phyloP scores from a whole-genome alignment of 2,797 vertebrate species.

The Myotis planiceps region DNA sequence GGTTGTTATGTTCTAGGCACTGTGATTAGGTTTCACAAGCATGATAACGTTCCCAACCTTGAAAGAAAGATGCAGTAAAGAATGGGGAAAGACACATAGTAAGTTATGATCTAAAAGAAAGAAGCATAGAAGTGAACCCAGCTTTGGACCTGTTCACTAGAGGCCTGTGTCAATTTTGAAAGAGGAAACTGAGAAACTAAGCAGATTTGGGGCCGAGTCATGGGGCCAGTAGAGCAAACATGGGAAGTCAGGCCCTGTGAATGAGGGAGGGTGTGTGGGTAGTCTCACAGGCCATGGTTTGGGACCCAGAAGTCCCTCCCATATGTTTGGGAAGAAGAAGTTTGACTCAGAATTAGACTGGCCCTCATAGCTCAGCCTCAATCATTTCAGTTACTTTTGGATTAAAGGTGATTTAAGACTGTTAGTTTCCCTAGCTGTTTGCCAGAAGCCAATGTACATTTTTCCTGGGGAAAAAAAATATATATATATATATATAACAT shows the following conservation, averaged over 20 bases:
- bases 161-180: not conserved
- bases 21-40: not conserved
- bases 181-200: not conserved
- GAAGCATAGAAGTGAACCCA: not conserved
- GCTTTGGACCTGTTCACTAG: not conserved
- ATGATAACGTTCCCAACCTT: not conserved
- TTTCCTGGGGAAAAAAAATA: not conserved
- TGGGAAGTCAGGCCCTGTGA: not conserved
- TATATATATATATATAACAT: not conserved
- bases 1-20: not conserved
- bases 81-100: not conserved
- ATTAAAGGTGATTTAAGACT: not conserved
- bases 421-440: not conserved
- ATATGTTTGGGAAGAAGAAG: not conserved
- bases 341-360: not conserved
- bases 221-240: not conserved
- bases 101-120: not conserved
- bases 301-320: not conserved
- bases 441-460: not conserved
- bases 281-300: not conserved
- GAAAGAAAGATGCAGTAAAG: not conserved
- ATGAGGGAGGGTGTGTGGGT: not conserved
- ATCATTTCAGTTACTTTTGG: not conserved
- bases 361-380: not conserved
- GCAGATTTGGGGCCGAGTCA: not conserved